These are phyloP conservation scores for Callipepla squamata DNA, from an alignment of 2,113 vertebrate genomes.

Conservation along the genomic window DNA sequence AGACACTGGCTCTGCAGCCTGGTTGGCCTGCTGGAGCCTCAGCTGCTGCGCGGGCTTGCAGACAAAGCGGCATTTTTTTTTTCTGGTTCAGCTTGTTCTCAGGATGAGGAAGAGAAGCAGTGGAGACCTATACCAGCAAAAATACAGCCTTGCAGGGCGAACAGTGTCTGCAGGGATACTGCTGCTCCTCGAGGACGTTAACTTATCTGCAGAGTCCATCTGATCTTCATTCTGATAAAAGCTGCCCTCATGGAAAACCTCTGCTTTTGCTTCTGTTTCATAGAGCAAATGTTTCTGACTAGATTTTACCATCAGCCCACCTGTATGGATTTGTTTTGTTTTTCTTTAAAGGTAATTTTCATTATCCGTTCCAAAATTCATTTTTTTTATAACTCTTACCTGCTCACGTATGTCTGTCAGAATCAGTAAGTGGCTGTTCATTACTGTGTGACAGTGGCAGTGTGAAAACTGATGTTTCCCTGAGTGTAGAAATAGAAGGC, in stretches of 20 bases:
- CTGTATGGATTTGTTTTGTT: neutral
- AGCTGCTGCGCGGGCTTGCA: neutral
- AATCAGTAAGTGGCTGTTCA: neutral
- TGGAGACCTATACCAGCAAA: neutral
- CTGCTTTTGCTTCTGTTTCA: neutral
- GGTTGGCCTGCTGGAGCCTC: neutral
- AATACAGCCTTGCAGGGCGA: neutral
- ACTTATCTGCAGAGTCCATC: neutral
- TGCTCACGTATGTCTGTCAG: neutral
- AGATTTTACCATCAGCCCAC: neutral
- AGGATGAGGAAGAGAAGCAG: neutral
- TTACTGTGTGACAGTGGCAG: neutral
- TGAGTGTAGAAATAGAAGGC: neutral
- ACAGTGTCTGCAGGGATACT: neutral
- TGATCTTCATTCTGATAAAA: neutral
- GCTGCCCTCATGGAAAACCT: neutral
- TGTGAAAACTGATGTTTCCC: neutral
- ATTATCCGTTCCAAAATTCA: neutral
- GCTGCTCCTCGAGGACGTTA: neutral
- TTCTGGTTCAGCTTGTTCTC: slow-evolving; percentile 6
- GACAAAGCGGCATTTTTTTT: neutral
- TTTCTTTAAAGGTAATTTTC: neutral
- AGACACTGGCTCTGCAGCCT: accelerated
- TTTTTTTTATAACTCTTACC: neutral
- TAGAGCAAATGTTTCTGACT: neutral